Percentiles rank a stretch among this genome's conserved stretches.
phyloP scores from a whole-genome alignment of 2,888 invertebrate genomes.

The Synanthedon tipuliformis region DNA sequence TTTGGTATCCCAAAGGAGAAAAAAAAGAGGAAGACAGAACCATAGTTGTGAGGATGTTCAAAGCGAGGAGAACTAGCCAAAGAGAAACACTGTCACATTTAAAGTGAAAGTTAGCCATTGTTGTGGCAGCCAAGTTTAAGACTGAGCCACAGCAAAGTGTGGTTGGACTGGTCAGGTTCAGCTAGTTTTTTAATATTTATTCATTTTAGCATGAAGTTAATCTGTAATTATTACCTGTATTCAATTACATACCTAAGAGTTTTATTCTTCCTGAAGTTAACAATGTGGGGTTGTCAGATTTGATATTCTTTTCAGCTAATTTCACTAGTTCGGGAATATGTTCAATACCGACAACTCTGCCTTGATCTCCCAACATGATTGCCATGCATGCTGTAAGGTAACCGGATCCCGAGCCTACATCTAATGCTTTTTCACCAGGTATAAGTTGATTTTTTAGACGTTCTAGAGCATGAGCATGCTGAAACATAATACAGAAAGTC shows the following conservation, averaged over 20 bases:
- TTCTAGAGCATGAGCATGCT: slow-evolving; percentile 95
- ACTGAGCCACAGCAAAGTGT: no score
- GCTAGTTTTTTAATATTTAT: no score
- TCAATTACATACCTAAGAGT: slow-evolving; percentile 72
- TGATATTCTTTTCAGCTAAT: slow-evolving; percentile 81
- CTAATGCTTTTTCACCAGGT: slow-evolving; percentile 83
- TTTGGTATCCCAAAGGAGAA: no score
- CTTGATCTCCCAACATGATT: slow-evolving; percentile 79
- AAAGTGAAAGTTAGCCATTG: no score
- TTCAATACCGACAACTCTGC: slow-evolving; percentile 86
- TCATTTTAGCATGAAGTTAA: neutral
- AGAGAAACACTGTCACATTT: no score
- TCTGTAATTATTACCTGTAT: neutral
- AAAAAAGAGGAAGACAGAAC: no score
- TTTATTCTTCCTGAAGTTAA: slow-evolving; percentile 75
- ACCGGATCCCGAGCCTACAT: slow-evolving; percentile 95
- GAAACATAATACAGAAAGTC: slow-evolving; percentile 12
- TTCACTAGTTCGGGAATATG: slow-evolving; percentile 87
- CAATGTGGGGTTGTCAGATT: slow-evolving; percentile 77
- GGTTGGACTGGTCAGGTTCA: no score
- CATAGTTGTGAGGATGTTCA: no score
- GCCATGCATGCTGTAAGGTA: slow-evolving; percentile 94
- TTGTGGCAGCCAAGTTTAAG: no score
- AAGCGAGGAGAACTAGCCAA: no score
- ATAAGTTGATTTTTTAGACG: slow-evolving; percentile 80